Conservation (phyloP, 2,888 invertebrate species). For the Zaprionus bogoriensis region DNA sequence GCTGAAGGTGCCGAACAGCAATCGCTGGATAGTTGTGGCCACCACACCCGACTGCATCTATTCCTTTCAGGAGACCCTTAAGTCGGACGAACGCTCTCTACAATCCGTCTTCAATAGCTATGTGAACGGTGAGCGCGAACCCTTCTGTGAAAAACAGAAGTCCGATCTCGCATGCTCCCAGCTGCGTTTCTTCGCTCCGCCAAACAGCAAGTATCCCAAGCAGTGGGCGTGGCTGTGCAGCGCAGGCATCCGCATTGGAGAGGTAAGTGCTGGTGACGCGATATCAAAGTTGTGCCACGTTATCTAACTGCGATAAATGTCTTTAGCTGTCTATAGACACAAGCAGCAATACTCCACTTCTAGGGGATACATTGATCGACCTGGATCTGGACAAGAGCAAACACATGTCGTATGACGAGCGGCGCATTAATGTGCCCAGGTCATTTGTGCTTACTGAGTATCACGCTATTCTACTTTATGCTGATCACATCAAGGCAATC, state of each 20-base stretch:
- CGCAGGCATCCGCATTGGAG: conserved; percentile 90
- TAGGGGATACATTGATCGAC: conserved; percentile 62
- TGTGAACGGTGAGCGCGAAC: conserved; percentile 67
- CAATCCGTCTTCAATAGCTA: conserved; percentile 74
- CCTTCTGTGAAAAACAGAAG: conserved; percentile 87
- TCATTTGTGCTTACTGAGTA: conserved; percentile 94
- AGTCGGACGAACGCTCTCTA: conserved; percentile 89
- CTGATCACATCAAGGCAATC: conserved; percentile 92
- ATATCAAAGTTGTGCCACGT: neutral
- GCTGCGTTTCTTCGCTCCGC: conserved; percentile 89
- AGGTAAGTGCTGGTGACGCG: conserved; percentile 84
- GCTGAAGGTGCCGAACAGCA: conserved; percentile 88
- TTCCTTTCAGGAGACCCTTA: conserved; percentile 92
- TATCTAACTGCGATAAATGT: neutral
- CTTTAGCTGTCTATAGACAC: conserved; percentile 51
- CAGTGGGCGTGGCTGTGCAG: conserved; percentile 95
- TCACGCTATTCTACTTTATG: conserved; percentile 92
- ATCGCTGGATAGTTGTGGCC: conserved; percentile 91
- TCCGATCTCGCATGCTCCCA: conserved; percentile 90
- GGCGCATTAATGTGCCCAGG: conserved; percentile 85
- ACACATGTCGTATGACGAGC: conserved; percentile 75
- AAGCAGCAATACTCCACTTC: conserved; percentile 36
- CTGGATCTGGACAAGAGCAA: conserved; percentile 67
- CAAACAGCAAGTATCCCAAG: conserved; percentile 87
- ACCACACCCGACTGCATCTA: conserved; percentile 93